These are phyloP conservation scores for Meta bourneti DNA, from an alignment of 2,888 invertebrate genomes.

Conservation along the genomic window DNA sequence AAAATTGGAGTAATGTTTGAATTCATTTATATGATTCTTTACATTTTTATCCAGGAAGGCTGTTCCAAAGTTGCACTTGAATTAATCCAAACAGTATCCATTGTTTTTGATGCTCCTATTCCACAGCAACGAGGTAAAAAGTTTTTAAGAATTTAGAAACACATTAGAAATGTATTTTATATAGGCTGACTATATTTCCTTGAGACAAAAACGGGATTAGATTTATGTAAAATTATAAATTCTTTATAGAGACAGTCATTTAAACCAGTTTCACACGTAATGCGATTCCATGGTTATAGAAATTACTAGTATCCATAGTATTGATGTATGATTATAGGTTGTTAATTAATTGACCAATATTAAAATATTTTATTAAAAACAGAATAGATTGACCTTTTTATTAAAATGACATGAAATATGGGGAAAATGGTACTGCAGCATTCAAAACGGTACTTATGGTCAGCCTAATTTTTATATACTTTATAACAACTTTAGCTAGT, in stretches of 20 bases:
- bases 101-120: constrained; percentile 91
- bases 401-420: no score
- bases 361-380: no score
- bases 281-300: no score
- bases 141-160: background rate
- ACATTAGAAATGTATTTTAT: no score
- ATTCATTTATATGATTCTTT: background rate
- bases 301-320: no score
- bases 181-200: background rate
- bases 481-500: background rate
- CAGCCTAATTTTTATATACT: background rate
- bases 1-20: background rate
- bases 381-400: no score
- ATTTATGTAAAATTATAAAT: background rate
- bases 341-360: no score
- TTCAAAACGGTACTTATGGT: background rate
- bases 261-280: no score
- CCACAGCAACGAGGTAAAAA: constrained; percentile 80
- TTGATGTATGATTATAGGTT: no score
- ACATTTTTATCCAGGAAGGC: constrained; percentile 80
- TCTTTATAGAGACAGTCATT: no score
- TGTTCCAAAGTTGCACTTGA: constrained; percentile 87
- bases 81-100: constrained; percentile 90
- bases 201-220: background rate
- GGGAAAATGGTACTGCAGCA: background rate